Base-by-base conservation (phyloP, 1,140 invertebrate species). In the Heliconius nattereri region DNA sequence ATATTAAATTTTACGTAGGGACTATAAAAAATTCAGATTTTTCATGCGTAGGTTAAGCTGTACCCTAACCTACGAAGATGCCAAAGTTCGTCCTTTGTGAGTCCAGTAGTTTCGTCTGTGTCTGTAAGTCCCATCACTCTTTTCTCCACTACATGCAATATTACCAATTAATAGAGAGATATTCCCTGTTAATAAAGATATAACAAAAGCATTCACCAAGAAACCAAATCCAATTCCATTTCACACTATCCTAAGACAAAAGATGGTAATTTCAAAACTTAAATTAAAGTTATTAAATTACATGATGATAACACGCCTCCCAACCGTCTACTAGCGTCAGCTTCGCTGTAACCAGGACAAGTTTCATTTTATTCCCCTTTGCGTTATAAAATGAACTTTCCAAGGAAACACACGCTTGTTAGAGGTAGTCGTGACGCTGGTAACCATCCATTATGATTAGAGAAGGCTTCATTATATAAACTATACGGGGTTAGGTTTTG, bases 371-470 rank as follows among this genome's bases (percentile, higher is more conserved):
- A 75, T 40, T 74, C 78, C 66, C 73, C 40, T n/a, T 29, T 71
- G 73, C 26, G 40, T 26, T 74, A 32, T 79, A 54, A 79, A 72
- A 26, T 35, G 57, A 71, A 75, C 73, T 79, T 71, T 66, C 29
- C 45, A 74, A 75, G 73, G 52, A 75, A 79, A 79, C 49, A 79
- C 49, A 72, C 75, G 26, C 35, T 70, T 74, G 40, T 74, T 75
- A 79, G 26, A 23, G 23, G 29, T 23, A 26, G 20, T 70, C 26
- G 40, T n/a, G 49, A 71, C 2, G 20, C 2, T 26, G 9, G 40
- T 32, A 40, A 54, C 23, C 7, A 2, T 60, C 26, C 57, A 60
- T 60, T 60, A 23, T 23, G 57, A 60, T 60, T 60, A 60, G 7
- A 60, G 19, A 54, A 20, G 52, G 7, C 52, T 54, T 54, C 8